phyloP scores from a whole-genome alignment of 2,113 vertebrate genomes.

The Tyto alba region DNA sequence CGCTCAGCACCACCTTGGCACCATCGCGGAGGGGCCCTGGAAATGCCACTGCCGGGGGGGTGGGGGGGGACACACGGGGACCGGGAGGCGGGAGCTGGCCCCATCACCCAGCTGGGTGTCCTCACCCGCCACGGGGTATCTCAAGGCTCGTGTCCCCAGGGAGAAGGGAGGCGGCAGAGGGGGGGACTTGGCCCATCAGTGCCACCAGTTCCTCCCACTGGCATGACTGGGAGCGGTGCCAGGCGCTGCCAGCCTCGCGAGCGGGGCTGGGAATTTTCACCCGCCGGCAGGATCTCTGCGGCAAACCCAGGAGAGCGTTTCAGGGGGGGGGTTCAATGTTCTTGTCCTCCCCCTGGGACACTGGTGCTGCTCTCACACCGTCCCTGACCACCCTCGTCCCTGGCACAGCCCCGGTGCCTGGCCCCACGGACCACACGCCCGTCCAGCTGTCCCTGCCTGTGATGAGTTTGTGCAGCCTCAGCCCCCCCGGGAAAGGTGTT shows the following conservation, averaged over 20 bases:
- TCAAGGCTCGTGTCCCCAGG: background rate
- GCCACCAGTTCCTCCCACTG: background rate
- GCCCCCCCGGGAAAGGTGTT: background rate
- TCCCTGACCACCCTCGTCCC: background rate
- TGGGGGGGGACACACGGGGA: background rate
- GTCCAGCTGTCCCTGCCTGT: background rate
- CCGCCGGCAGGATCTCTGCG: accelerated
- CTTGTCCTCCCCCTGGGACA: background rate
- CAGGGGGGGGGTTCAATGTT: background rate
- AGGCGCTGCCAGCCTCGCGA: background rate
- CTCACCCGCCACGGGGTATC: accelerated
- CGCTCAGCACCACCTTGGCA: background rate
- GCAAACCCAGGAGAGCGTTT: background rate
- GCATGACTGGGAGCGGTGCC: accelerated
- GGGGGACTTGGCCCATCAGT: background rate
- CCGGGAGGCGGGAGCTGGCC: accelerated
- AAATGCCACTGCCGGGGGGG: background rate
- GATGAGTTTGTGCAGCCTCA: background rate
- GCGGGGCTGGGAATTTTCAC: accelerated
- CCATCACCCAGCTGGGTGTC: background rate
- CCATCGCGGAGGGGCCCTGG: background rate
- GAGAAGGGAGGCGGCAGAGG: background rate
- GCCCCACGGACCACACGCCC: accelerated
- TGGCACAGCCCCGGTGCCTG: background rate
- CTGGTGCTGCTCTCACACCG: accelerated